These are phyloP conservation scores for Echinometra lucunter DNA, from an alignment of 53 echinoderm and acorn worm genomes.

Conservation along the genomic window DNA sequence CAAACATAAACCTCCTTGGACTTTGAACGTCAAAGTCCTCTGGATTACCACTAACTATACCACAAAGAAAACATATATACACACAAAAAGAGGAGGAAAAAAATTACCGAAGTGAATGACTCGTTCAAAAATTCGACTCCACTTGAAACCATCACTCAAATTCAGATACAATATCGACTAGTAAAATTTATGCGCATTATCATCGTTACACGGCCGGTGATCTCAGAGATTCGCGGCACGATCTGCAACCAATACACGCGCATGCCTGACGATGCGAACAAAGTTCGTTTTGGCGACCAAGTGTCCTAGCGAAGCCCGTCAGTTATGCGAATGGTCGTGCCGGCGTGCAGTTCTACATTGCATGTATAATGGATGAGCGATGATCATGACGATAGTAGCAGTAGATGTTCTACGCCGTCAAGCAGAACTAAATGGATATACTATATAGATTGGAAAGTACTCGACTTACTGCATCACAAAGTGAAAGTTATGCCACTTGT, in stretches of 20 bases:
- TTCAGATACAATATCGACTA: neutral
- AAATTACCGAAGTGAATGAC: neutral
- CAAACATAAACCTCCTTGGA: neutral
- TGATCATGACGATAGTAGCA: neutral
- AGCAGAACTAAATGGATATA: neutral
- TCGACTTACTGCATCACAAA: neutral
- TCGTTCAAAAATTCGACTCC: neutral
- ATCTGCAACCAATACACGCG: neutral
- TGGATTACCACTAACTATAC: neutral
- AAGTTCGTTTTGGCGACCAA: conserved; percentile 6
- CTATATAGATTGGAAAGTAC: neutral
- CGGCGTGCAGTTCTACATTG: neutral
- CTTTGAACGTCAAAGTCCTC: neutral
- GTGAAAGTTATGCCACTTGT: neutral
- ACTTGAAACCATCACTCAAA: conserved; percentile 19
- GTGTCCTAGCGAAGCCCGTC: neutral
- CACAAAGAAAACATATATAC: neutral
- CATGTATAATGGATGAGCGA: neutral
- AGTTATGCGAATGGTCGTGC: neutral
- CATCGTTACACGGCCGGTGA: neutral
- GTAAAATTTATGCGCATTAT: neutral
- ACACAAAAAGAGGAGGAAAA: neutral
- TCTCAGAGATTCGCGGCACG: neutral
- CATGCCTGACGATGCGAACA: neutral
- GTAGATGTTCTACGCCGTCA: neutral